Percentiles rank a stretch among this genome's conserved stretches.
These are phyloP conservation scores for Cercopithecus mona DNA, from an alignment of 2,113 vertebrate species.

Conservation along the genomic window DNA sequence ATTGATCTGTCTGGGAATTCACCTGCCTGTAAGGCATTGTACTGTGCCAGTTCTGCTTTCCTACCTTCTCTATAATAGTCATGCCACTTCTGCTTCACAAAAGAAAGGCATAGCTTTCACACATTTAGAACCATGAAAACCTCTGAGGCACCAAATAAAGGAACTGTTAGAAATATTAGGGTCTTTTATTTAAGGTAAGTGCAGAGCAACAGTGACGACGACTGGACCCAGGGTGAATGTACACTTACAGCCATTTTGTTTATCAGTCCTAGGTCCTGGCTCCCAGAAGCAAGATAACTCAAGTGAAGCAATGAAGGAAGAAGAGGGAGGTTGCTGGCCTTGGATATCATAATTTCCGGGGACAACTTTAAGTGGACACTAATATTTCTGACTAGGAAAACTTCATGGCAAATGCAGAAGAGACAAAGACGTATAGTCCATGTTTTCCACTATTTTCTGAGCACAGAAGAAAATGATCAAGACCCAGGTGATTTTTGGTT, in stretches of 20 bases:
- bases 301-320: background rate
- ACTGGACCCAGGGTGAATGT: background rate
- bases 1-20: background rate
- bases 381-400: conserved; percentile 10
- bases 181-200: background rate
- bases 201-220: background rate
- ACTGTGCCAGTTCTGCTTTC: background rate
- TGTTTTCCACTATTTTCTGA: background rate
- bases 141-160: background rate
- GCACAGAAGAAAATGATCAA: conserved; percentile 28
- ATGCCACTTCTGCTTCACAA: background rate
- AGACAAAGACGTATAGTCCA: background rate
- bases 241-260: background rate
- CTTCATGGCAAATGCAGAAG: background rate
- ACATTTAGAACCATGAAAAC: background rate
- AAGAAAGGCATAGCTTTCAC: background rate
- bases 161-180: background rate
- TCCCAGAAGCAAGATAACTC: background rate
- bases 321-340: background rate
- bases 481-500: conserved; percentile 33
- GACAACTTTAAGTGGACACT: background rate
- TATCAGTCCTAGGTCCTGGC: background rate
- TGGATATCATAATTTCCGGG: background rate
- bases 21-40: background rate
- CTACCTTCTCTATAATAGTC: background rate